Evolutionary conservation across 2,113 vertebrate species (phyloP), one percentile per base, ranked within the genome.

Genomic region (Tricholaema leucomelas): DNA sequence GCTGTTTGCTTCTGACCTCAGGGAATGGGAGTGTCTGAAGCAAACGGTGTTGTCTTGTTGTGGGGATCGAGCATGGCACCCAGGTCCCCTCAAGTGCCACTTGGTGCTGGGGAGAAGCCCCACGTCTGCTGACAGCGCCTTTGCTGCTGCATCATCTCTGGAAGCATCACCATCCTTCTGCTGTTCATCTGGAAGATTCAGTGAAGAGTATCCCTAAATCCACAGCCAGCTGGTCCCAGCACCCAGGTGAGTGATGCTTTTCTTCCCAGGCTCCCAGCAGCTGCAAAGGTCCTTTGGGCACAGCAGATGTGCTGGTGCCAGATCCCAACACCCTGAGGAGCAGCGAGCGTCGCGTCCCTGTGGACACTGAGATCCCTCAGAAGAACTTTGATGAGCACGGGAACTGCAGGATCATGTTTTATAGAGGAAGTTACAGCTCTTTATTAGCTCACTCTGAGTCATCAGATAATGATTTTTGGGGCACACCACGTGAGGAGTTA

Each of bases 381-480:
- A 42, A 10, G 0, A 5, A 56, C 81, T 92, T 65, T 81, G 91
- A 93, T 59, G 91, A 59, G 80, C 6, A 9, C 25, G 2, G n/a
- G 20, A 85, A 83, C 64, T 79, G 78, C 88, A 67, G 66, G 87
- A 87, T 94, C 77, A 50, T 81, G 92, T 91, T 79, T 93, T 86
- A 71, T 89, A 92, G 94, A 94, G 91, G 91, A 93, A 94, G 88
- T 71, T 54, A 75, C 58, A 81, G 73, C 36, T 90, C 85, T 88
- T 85, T 87, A 71, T 92, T 85, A 90, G 85, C 84, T 92, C 88
- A 70, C 56, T 65, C 2, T 88, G 94, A 91, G 63, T 93, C 95
- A 96, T 74, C 88, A 85, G 81, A 81, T 92, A 81, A 70, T 92
- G 90, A 80, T 69, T 76, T 94, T 69, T 91, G 67, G 93, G 73